A percentile compares a stretch with the other conserved stretches of the same genome.
Evolutionary conservation across 2,113 vertebrate genomes (phyloP).

Genomic region (Aviceda subcristata): DNA sequence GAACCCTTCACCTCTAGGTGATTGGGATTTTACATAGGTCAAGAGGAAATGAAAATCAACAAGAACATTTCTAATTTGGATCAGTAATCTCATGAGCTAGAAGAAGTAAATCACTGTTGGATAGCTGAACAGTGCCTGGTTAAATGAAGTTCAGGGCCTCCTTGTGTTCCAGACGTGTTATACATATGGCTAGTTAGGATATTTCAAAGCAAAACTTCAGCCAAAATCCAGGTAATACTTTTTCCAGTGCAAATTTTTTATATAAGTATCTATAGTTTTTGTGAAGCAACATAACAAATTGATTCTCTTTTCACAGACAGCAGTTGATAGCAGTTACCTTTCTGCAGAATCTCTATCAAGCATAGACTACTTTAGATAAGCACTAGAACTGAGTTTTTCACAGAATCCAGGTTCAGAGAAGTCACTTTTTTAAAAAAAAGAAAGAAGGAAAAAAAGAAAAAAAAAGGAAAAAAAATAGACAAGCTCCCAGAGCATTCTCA

Average conservation of each 20-base stretch:
- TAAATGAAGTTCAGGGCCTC: neutral
- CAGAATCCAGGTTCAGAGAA: neutral
- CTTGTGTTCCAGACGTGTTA: neutral
- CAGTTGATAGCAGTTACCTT: neutral
- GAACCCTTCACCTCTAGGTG: neutral
- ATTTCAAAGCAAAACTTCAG: neutral
- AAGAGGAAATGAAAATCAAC: neutral
- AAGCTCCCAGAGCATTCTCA: neutral
- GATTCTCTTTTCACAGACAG: neutral
- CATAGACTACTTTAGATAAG: neutral
- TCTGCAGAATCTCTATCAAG: neutral
- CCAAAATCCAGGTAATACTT: neutral
- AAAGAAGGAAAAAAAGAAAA: neutral
- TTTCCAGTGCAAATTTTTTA: neutral
- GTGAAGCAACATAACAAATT: neutral
- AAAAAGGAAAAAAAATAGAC: neutral
- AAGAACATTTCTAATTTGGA: neutral
- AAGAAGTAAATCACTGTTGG: neutral
- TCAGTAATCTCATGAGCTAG: neutral
- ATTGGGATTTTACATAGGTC: neutral
- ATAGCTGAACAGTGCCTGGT: neutral
- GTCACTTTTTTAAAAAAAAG: neutral
- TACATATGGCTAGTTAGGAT: neutral
- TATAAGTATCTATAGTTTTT: neutral
- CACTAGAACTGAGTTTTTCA: neutral